phyloP scores from a whole-genome alignment of 1,140 invertebrate genomes.

The Leptestheria dahalacensis region DNA sequence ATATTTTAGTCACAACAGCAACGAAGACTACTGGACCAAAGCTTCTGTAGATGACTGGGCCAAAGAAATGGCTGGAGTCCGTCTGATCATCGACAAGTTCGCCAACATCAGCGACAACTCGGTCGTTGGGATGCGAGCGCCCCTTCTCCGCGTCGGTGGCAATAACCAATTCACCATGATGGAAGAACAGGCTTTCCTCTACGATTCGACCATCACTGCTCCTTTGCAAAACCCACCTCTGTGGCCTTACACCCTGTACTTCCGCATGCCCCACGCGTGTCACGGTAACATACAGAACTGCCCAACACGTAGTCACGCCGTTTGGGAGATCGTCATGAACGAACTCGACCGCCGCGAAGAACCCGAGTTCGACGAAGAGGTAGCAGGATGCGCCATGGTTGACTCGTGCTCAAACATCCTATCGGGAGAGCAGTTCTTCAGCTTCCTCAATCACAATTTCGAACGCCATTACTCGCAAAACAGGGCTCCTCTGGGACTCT shows the following conservation, averaged over 20 bases:
- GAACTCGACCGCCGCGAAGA: conserved; percentile 83
- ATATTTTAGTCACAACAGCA: conserved; percentile 61
- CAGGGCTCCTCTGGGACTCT: conserved; percentile 78
- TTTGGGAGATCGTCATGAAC: conserved; percentile 98
- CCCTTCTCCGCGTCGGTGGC: conserved; percentile 81
- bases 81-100: conserved; percentile 81
- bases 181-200: conserved; percentile 90
- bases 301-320: conserved; percentile 77
- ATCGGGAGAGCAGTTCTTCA: conserved; percentile 85
- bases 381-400: conserved; percentile 89
- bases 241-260: conserved; percentile 96
- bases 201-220: conserved; percentile 88
- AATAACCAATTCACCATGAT: conserved; percentile 97
- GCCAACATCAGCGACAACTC: conserved; percentile 86
- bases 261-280: conserved; percentile 86
- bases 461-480: conserved; percentile 89
- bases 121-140: conserved; percentile 82
- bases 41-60: conserved; percentile 86
- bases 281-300: conserved; percentile 86
- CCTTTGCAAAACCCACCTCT: conserved; percentile 79
- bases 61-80: conserved; percentile 90
- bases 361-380: conserved; percentile 74
- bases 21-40: conserved; percentile 87
- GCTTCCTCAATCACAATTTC: conserved; percentile 91
- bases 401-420: conserved; percentile 90